A percentile compares a stretch with the other conserved stretches of the same genome.
Evolutionary conservation across 2,888 invertebrate species (phyloP).

Genomic region (Anorthoa munda): DNA sequence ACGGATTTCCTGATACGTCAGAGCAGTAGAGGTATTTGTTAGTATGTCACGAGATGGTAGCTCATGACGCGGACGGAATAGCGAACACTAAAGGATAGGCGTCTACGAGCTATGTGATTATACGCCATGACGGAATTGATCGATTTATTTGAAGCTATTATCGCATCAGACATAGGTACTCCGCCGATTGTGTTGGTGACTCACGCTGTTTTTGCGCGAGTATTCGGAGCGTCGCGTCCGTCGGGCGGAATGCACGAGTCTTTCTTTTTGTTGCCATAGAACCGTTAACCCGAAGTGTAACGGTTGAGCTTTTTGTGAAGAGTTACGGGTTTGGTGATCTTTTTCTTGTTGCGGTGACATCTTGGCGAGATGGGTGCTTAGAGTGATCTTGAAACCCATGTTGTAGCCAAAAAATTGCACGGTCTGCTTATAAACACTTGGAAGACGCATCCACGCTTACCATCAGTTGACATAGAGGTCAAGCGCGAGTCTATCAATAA

Average conservation of each 20-base stretch:
- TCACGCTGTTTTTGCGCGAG: conserved; percentile 18
- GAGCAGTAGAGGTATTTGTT: not conserved
- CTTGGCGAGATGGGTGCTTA: not conserved
- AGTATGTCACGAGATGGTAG: conserved; percentile 23
- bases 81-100: not conserved
- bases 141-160: conserved; percentile 34
- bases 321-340: not conserved
- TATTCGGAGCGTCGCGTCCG: not conserved
- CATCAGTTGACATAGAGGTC: too few relatives aligned
- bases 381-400: not conserved
- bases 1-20: conserved; percentile 35
- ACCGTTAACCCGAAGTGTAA: conserved; percentile 43
- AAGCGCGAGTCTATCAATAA: too few relatives aligned
- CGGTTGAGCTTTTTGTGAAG: conserved; percentile 25
- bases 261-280: conserved; percentile 32
- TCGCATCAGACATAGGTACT: conserved; percentile 36
- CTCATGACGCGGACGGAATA: conserved; percentile 5
- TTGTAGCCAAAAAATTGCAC: not conserved
- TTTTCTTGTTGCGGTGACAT: conserved; percentile 2
- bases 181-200: conserved; percentile 10
- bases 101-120: not conserved
- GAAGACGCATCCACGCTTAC: too few relatives aligned
- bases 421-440: too few relatives aligned
- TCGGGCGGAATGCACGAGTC: not conserved
- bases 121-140: conserved; percentile 6